phyloP scores from a whole-genome alignment of 2,113 vertebrate genomes.

The Phalacrocorax aristotelis region DNA sequence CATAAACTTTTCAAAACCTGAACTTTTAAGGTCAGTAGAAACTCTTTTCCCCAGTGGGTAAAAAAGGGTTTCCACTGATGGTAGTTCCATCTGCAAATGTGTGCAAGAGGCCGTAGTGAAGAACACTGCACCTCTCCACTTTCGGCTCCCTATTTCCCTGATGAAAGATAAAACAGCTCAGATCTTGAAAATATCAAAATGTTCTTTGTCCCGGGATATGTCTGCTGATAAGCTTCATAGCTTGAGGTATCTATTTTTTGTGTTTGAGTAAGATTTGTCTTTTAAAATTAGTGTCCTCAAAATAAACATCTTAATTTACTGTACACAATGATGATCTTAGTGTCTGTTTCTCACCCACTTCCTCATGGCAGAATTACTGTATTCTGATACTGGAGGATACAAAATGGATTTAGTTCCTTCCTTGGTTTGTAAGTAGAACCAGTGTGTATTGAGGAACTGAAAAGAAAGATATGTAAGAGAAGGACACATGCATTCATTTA shows the following conservation, averaged over 20 bases:
- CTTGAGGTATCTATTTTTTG: not conserved
- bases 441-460: not conserved
- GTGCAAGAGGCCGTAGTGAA: not conserved
- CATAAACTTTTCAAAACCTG: no score
- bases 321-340: rapidly evolving
- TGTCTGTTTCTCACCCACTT: not conserved
- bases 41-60: not conserved
- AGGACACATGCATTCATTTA: not conserved
- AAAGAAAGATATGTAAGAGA: not conserved
- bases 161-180: not conserved
- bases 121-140: not conserved
- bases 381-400: not conserved
- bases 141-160: not conserved
- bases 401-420: not conserved
- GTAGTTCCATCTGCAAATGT: not conserved
- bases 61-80: not conserved
- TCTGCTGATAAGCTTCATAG: not conserved
- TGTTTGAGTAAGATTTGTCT: not conserved
- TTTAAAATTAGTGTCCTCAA: not conserved
- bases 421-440: not conserved
- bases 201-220: not conserved
- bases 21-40: not conserved
- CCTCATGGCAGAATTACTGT: not conserved
- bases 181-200: not conserved
- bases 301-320: not conserved